A percentile compares a stretch with the other conserved stretches of the same genome.
phyloP scores from a whole-genome alignment of 53 echinoderm and acorn worm genomes.

The Henricia sp. region DNA sequence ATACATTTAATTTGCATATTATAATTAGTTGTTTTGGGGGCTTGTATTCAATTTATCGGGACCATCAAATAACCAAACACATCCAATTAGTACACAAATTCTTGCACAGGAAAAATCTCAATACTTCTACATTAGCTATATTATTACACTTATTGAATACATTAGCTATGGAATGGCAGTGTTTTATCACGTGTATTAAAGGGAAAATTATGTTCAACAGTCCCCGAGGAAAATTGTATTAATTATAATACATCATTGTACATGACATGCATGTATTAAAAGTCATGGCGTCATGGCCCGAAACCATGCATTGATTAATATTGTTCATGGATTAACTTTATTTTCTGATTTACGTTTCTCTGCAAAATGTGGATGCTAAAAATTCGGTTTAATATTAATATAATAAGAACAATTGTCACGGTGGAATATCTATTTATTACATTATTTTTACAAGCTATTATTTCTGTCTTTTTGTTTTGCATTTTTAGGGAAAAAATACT shows the following conservation, averaged over 20 bases:
- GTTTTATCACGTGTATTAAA: constrained; percentile 22
- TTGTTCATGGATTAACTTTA: not conserved
- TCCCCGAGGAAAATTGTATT: constrained; percentile 24
- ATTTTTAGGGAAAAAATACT: too few species aligned
- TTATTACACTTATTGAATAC: constrained; percentile 52
- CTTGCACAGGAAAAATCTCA: constrained; percentile 53
- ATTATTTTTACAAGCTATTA: not conserved
- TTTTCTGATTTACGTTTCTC: not conserved
- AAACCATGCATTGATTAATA: not conserved
- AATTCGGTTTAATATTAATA: constrained; percentile 18
- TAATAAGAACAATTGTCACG: not conserved
- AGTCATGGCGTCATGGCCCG: not conserved
- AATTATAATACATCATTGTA: constrained; percentile 46
- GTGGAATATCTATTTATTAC: constrained; percentile 9
- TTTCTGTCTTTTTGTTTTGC: not conserved
- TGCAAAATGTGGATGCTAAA: constrained; percentile 20
- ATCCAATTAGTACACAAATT: constrained; percentile 30
- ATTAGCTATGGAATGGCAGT: constrained; percentile 59
- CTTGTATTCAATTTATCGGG: constrained; percentile 28
- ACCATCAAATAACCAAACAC: constrained; percentile 18
- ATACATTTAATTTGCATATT: constrained; percentile 43
- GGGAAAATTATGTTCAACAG: not conserved
- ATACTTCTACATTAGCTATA: constrained; percentile 42
- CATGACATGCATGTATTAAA: constrained; percentile 15
- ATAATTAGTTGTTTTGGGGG: constrained; percentile 13